Evolutionary conservation across 2,888 invertebrate species (phyloP).

Genomic region (Brachylomia viminalis): DNA sequence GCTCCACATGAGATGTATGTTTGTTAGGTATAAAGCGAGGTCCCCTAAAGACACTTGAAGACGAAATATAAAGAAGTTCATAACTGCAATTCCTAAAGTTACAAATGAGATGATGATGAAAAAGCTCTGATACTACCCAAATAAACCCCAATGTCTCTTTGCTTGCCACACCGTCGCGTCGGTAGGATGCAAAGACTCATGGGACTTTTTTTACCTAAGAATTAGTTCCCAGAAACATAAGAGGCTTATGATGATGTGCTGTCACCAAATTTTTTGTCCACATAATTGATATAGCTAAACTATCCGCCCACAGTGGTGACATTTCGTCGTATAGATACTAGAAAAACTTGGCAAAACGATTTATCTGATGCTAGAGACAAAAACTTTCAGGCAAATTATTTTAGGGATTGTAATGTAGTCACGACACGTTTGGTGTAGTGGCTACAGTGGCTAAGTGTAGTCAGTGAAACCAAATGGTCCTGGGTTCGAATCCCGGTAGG

Average conservation of each 20-base stretch:
- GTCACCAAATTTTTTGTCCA: constrained; percentile 71
- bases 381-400: not conserved
- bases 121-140: not conserved
- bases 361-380: constrained; percentile 3
- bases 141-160: not conserved
- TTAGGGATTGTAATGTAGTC: constrained; percentile 3
- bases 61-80: not conserved
- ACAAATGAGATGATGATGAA: not conserved
- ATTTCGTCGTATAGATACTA: constrained; percentile 49
- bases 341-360: constrained; percentile 49
- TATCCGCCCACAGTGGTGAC: constrained; percentile 64
- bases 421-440: no score
- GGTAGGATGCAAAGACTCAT: constrained; percentile 30
- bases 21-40: not conserved
- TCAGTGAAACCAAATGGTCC: no score
- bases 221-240: constrained; percentile 66
- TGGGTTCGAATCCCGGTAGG: no score
- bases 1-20: not conserved
- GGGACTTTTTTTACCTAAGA: constrained; percentile 47
- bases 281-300: constrained; percentile 70
- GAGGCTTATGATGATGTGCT: constrained; percentile 64
- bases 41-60: not conserved
- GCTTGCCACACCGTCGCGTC: not conserved
- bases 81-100: not conserved
- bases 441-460: no score